These are phyloP conservation scores for Anthrax anthrax DNA, from an alignment of 2,888 invertebrate genomes.

Conservation along the genomic window DNA sequence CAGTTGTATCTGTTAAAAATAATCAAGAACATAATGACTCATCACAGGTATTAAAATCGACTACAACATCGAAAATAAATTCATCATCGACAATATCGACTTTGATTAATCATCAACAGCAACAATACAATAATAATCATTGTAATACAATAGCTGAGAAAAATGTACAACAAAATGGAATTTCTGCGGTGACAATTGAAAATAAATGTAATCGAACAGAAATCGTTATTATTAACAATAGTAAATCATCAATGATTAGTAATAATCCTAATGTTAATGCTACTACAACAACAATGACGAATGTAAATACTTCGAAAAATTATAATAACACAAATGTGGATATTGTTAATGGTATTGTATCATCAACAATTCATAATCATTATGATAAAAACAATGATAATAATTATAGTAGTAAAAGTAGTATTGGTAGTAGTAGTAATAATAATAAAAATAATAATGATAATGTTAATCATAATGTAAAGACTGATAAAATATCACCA, in stretches of 20 bases:
- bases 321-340: no score
- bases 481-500: conserved; percentile 7
- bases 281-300: no score
- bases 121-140: neutral
- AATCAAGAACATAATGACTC: neutral
- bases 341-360: no score
- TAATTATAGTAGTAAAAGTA: conserved; percentile 1
- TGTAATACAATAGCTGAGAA: no score
- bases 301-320: no score
- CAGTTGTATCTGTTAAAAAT: neutral
- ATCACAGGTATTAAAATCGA: neutral
- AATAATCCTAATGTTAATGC: no score
- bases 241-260: neutral
- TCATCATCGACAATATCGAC: neutral
- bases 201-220: conserved; percentile 8
- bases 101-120: neutral
- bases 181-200: conserved; percentile 4
- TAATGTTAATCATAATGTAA: neutral
- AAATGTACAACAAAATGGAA: neutral
- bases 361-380: neutral
- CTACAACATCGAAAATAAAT: no score
- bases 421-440: neutral
- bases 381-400: conserved; percentile 1
- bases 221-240: conserved; percentile 9
- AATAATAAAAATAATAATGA: conserved; percentile 8